phyloP scores from a whole-genome alignment of 2,113 vertebrate genomes.

The Balaeniceps rex region DNA sequence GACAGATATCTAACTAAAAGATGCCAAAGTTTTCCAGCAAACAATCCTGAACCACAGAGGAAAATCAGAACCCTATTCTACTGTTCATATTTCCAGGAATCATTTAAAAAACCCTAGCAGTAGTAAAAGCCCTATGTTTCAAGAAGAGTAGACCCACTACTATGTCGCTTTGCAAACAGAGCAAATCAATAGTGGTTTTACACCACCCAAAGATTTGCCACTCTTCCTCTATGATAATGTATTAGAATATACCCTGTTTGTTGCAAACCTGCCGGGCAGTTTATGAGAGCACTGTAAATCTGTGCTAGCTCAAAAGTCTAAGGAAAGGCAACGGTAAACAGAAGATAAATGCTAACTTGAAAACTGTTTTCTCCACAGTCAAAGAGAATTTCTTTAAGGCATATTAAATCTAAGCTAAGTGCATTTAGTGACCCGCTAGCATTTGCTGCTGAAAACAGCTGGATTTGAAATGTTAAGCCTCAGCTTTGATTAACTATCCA shows the following conservation, averaged over 20 bases:
- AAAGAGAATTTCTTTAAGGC: background rate
- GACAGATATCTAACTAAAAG: background rate
- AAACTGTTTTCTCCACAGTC: background rate
- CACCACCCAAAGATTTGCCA: background rate
- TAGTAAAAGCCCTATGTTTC: background rate
- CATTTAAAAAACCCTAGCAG: background rate
- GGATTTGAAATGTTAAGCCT: background rate
- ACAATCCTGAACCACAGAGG: background rate
- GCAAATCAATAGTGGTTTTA: background rate
- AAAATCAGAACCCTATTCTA: background rate
- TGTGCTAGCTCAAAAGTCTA: background rate
- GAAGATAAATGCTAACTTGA: background rate
- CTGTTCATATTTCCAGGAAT: background rate
- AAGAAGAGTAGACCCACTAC: background rate
- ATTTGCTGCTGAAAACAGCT: constrained; percentile 1
- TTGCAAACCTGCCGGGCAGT: background rate
- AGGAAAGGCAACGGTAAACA: background rate
- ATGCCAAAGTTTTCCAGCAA: background rate
- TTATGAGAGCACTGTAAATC: background rate
- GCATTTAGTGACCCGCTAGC: background rate
- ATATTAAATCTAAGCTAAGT: background rate
- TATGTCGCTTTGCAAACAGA: background rate
- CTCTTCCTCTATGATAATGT: background rate
- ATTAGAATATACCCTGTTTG: background rate
- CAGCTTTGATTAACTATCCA: background rate